These are phyloP conservation scores for Apostichopus leukothele DNA, from an alignment of 53 echinoderm and acorn worm genomes.

Conservation along the genomic window DNA sequence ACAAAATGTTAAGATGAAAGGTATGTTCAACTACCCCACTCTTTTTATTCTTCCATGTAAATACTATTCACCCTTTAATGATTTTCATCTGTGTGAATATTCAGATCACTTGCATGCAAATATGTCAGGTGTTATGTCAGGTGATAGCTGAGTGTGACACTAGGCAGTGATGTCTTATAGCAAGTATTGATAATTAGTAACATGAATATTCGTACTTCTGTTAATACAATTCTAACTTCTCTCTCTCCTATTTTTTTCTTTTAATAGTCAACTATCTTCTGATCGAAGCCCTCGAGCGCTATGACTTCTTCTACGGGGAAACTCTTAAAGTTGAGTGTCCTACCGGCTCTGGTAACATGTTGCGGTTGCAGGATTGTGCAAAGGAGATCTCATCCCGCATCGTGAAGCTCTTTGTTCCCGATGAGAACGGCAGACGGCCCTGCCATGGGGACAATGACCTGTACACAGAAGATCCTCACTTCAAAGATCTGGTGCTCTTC, in stretches of 20 bases:
- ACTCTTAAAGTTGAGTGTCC: conserved; percentile 94
- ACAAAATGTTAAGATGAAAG: no score
- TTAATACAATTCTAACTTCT: no score
- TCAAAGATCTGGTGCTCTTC: conserved; percentile 92
- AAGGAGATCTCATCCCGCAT: conserved; percentile 85
- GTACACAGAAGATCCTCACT: conserved; percentile 83
- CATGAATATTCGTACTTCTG: no score
- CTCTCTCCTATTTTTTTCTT: neutral
- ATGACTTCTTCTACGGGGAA: conserved; percentile 95
- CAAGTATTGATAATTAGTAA: no score
- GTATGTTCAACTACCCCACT: no score
- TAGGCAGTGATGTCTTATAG: no score
- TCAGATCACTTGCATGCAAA: no score
- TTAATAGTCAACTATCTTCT: conserved; percentile 92
- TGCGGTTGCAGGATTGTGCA: conserved; percentile 86
- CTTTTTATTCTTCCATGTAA: no score
- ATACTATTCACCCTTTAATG: no score
- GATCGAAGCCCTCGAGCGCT: conserved; percentile 90
- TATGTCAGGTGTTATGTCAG: neutral
- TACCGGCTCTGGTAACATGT: conserved; percentile 90
- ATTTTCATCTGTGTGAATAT: no score
- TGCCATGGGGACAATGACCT: conserved; percentile 81
- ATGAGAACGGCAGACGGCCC: conserved; percentile 78
- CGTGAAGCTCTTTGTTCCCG: conserved; percentile 77
- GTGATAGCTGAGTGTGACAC: neutral